Percentiles rank a stretch among this genome's conserved stretches.
Evolutionary conservation across 2,113 vertebrate species (phyloP).

Genomic region (Pelecanoides urinatrix): DNA sequence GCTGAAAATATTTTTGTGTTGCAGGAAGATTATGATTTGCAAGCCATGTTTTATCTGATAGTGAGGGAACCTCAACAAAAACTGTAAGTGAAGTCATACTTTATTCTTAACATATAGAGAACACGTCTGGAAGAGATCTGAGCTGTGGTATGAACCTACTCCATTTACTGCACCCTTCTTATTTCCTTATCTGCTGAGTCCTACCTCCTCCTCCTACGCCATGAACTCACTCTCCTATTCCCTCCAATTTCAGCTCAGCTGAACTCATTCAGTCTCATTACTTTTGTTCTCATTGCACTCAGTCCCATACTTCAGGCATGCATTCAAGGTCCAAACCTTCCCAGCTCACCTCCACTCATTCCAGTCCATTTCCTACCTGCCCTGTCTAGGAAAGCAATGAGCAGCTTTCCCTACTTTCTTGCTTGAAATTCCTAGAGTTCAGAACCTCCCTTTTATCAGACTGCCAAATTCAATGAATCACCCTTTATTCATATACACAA

Average conservation of each 20-base stretch:
- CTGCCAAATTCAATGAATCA: neutral
- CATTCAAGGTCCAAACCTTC: neutral
- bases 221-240: neutral
- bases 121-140: neutral
- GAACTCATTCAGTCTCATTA: neutral
- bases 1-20: neutral
- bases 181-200: neutral
- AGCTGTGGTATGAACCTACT: neutral
- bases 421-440: neutral
- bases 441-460: neutral
- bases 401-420: neutral
- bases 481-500: neutral
- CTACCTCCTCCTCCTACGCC: neutral
- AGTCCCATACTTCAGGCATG: neutral
- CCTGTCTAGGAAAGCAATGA: neutral
- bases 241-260: neutral
- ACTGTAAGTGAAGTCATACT: rapidly evolving
- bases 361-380: neutral
- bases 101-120: neutral
- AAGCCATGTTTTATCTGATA: neutral
- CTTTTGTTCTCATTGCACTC: neutral
- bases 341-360: neutral
- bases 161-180: neutral
- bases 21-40: neutral
- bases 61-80: neutral